Evolutionary conservation across 2,797 vertebrate genomes (phyloP).

Genomic region (Hypotaenidia philippensis): DNA sequence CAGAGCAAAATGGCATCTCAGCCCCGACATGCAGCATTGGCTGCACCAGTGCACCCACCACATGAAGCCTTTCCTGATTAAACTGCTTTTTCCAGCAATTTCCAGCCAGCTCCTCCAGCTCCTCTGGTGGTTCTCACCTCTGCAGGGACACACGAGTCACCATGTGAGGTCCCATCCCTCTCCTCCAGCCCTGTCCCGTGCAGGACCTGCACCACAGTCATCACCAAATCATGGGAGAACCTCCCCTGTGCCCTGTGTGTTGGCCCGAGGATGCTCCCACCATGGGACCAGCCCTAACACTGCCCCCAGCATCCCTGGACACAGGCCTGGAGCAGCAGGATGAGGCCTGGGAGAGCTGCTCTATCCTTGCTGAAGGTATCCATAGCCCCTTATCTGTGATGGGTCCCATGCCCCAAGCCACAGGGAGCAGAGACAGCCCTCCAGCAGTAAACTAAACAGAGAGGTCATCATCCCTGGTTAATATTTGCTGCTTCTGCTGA

Average conservation of each 20-base stretch:
- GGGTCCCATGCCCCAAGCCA: constrained; percentile 70
- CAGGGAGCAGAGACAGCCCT: constrained; percentile 72
- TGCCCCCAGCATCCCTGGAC: background rate
- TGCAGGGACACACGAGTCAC: background rate
- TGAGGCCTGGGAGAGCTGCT: background rate
- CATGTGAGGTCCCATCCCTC: background rate
- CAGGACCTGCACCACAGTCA: background rate
- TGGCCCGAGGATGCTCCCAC: fast-evolving
- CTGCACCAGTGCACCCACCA: fast-evolving
- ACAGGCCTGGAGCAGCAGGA: background rate
- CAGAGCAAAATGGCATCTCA: background rate
- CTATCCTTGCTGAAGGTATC: constrained; percentile 27
- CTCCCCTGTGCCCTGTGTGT: fast-evolving
- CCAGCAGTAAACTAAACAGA: constrained; percentile 76
- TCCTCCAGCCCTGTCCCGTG: fast-evolving
- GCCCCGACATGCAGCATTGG: fast-evolving
- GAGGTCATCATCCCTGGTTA: constrained; percentile 70
- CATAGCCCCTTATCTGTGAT: constrained; percentile 41
- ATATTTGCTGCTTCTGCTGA: constrained; percentile 69
- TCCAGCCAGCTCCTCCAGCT: background rate
- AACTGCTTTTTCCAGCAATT: background rate
- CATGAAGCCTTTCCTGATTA: background rate
- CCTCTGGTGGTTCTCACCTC: background rate
- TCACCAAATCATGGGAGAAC: fast-evolving
- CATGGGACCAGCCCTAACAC: background rate